Evolutionary conservation across 2,888 invertebrate species (phyloP), one percentile per base, ranked within the genome.

Genomic region (Ligdia adustata): DNA sequence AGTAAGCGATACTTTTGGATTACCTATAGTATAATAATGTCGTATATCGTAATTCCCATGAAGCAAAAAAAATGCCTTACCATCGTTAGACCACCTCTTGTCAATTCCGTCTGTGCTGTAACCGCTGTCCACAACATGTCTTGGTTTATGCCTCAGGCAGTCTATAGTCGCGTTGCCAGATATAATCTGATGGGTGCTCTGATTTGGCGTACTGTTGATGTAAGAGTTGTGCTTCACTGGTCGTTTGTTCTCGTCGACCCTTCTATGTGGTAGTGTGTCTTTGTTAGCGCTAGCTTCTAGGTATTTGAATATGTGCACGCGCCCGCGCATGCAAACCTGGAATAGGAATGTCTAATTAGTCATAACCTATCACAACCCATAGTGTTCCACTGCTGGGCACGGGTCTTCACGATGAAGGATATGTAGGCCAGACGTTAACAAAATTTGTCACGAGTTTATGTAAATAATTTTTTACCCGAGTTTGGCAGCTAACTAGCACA

Each of bases 281-380:
- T 95, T 95, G 72, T 93, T 93, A 33, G 97, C 96, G 89, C 97
- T 96, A 72, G 95, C 95, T 80, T 98, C 97, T 62, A 98, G 91
- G 88, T 95, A 98, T 82, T 98, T 98, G 91, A 98, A 98, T 68
- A 98, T 96, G 84, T 98, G 98, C 73, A 97, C 96, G 73, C 97
- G 93, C 64, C 98, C 98, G 79, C 97, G 94, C 86, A 95, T 95
- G 89, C 98, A 98, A 63, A 97, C 91, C 96, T 97, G 82, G 3
- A 22, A 2, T 0, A 2, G n/a, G n/a, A n/a, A n/a, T n/a, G n/a
- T n/a, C n/a, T n/a, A n/a, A n/a, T n/a, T n/a, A n/a, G n/a, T n/a
- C n/a, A n/a, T n/a, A n/a, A n/a, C n/a, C n/a, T n/a, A n/a, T n/a
- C n/a, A n/a, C n/a, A n/a, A n/a, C n/a, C n/a, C n/a, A n/a, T n/a